These are phyloP conservation scores for Drosophila asahinai DNA, from an alignment of 1,140 invertebrate species.

Conservation along the genomic window DNA sequence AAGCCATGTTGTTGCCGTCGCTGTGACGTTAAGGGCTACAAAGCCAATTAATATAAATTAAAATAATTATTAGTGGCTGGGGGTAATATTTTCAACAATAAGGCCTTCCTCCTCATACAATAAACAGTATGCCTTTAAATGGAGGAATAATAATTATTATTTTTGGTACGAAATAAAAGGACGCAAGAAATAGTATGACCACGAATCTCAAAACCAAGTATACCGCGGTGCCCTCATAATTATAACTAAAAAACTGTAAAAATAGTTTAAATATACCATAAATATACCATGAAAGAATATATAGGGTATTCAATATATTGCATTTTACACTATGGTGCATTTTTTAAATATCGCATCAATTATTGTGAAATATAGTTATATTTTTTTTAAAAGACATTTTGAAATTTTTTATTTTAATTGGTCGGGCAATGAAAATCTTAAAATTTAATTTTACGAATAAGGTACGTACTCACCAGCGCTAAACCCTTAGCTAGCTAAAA, in stretches of 20 bases:
- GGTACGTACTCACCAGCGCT: no score
- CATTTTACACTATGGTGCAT: no score
- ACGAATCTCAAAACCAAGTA: not conserved
- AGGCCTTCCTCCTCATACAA: not conserved
- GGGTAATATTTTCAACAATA: not conserved
- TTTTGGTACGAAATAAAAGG: constrained; percentile 61
- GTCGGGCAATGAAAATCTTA: no score
- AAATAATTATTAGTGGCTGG: not conserved
- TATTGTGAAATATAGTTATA: no score
- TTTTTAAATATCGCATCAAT: no score
- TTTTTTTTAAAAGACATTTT: no score
- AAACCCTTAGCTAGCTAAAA: no score
- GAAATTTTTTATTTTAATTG: no score
- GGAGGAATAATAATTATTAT: constrained; percentile 42
- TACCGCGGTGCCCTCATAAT: not conserved
- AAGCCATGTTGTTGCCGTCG: constrained; percentile 67
- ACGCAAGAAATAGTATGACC: constrained; percentile 23
- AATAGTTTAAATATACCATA: not conserved
- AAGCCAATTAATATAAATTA: not conserved
- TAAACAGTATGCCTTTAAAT: constrained; percentile 12
- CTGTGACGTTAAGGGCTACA: constrained; percentile 19
- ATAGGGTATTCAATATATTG: not conserved
- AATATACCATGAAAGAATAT: not conserved
- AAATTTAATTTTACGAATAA: no score
- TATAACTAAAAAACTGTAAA: not conserved